Conservation (phyloP, 2,888 invertebrate genomes). For the Megamerina dolium region DNA sequence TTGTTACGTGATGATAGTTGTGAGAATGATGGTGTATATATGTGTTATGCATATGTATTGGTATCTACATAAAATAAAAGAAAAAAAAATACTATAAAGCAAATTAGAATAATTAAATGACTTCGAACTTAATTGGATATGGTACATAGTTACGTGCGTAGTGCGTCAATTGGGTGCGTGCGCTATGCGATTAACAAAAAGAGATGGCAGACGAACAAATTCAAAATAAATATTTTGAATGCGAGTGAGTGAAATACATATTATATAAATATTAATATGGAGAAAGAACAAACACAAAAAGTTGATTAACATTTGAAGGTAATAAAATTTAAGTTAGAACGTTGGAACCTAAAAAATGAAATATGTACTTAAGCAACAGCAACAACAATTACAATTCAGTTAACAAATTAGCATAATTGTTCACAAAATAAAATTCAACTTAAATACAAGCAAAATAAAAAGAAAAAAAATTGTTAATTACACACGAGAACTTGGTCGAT, state of each 20-base stretch:
- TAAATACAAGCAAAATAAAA: slow-evolving; percentile 22
- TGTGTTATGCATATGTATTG: too few species aligned
- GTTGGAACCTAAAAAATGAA: too few species aligned
- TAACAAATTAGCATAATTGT: slow-evolving; percentile 47
- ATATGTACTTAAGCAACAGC: background rate
- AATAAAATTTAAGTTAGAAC: slow-evolving; percentile 17
- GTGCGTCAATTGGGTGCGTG: slow-evolving; percentile 12
- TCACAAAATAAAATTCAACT: slow-evolving; percentile 42
- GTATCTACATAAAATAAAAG: too few species aligned
- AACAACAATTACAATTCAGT: slow-evolving; percentile 26
- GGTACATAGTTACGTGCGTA: too few species aligned
- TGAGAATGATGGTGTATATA: too few species aligned
- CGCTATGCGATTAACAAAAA: slow-evolving; percentile 23
- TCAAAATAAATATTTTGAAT: too few species aligned
- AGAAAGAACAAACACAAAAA: slow-evolving; percentile 5
- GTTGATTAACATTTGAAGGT: slow-evolving; percentile 21
- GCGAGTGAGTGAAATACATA: slow-evolving; percentile 32
- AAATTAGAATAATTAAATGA: slow-evolving; percentile 46
- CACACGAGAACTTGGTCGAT: background rate
- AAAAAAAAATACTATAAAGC: too few species aligned
- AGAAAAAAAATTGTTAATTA: slow-evolving; percentile 9
- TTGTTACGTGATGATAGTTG: too few species aligned
- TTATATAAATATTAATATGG: background rate
- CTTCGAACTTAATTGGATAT: slow-evolving; percentile 30
- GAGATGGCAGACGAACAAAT: too few species aligned